Evolutionary conservation across 2,797 vertebrate species (phyloP).

Genomic region (Esox lucius): DNA sequence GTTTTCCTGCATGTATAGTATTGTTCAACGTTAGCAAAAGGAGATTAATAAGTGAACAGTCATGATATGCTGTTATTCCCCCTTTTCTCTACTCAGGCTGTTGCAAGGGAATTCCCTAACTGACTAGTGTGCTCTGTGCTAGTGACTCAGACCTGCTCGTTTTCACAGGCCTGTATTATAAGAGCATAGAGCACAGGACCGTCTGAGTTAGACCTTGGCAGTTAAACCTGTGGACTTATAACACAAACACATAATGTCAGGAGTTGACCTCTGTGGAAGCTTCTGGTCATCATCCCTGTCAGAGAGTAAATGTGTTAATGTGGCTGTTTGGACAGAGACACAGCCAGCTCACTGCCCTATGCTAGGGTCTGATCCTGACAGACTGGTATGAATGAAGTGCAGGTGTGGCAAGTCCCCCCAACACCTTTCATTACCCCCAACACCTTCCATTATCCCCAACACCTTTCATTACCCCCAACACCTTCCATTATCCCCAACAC

Average conservation of each 20-base stretch:
- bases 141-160: conserved; percentile 11
- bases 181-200: not conserved
- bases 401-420: conserved; percentile 21
- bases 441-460: too few relatives aligned
- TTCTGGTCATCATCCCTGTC: conserved; percentile 12
- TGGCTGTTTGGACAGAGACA: not conserved
- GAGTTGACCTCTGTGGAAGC: not conserved
- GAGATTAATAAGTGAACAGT: not conserved
- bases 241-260: not conserved
- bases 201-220: not conserved
- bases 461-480: too few relatives aligned
- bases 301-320: not conserved
- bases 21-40: not conserved
- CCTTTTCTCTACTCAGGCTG: not conserved
- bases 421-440: too few relatives aligned
- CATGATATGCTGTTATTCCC: not conserved
- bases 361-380: conserved; percentile 24
- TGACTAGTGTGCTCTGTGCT: not conserved
- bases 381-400: conserved; percentile 18
- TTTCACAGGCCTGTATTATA: conserved; percentile 7
- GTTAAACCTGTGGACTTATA: not conserved
- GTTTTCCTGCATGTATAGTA: not conserved
- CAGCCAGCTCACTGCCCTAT: conserved; percentile 8
- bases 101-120: not conserved
- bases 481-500: too few relatives aligned